These are phyloP conservation scores for Orgyia antiqua DNA, from an alignment of 2,888 invertebrate species.

Conservation along the genomic window DNA sequence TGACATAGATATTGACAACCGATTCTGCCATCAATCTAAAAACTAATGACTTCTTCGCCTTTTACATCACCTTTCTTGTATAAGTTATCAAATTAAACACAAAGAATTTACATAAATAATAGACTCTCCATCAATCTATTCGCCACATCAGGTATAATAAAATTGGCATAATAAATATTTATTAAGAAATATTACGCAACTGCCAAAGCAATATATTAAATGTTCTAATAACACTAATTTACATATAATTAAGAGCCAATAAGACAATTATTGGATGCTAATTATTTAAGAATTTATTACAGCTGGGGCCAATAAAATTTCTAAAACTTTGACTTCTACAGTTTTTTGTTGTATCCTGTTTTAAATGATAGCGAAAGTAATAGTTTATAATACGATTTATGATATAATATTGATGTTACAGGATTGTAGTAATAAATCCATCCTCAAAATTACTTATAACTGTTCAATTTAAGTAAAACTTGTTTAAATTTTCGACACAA, in stretches of 20 bases:
- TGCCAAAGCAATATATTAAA: slow-evolving; percentile 5
- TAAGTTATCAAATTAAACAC: slow-evolving; percentile 14
- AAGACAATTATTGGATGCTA: slow-evolving; percentile 1
- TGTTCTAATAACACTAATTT: slow-evolving; percentile 13
- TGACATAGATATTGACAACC: background rate
- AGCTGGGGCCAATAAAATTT: too few species aligned
- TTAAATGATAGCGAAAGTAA: too few species aligned
- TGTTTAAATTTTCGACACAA: too few species aligned
- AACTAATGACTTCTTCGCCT: background rate
- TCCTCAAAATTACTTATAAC: too few species aligned
- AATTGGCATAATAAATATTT: slow-evolving; percentile 11
- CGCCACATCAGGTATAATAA: slow-evolving; percentile 6
- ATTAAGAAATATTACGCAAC: slow-evolving; percentile 11
- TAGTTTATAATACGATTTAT: too few species aligned
- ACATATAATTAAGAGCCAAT: slow-evolving; percentile 13
- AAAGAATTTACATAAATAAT: slow-evolving; percentile 18
- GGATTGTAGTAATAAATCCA: too few species aligned
- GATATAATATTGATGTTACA: too few species aligned
- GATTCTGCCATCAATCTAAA: slow-evolving; percentile 1
- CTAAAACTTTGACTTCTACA: too few species aligned
- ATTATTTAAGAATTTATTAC: slow-evolving; percentile 15
- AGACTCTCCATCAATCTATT: slow-evolving; percentile 8
- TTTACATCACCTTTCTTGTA: slow-evolving; percentile 12
- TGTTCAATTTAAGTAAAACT: too few species aligned
- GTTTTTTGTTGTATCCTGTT: too few species aligned